These are phyloP conservation scores for Eupithecia abbreviata DNA, from an alignment of 2,888 invertebrate genomes.

Conservation along the genomic window DNA sequence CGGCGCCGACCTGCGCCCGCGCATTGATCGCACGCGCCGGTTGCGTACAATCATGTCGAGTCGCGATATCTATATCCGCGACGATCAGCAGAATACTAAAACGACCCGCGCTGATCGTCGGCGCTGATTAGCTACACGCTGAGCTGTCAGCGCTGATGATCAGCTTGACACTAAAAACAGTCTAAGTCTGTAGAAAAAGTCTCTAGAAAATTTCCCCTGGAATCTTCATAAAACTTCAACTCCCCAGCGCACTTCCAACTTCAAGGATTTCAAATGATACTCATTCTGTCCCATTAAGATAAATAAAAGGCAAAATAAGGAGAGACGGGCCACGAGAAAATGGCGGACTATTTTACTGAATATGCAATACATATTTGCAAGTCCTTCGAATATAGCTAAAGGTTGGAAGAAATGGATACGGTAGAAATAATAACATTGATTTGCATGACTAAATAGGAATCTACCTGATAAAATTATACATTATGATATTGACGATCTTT, in stretches of 20 bases:
- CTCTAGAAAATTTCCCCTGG: not conserved
- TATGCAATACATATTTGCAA: slow-evolving; percentile 68
- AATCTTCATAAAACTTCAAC: not conserved
- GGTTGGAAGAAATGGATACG: slow-evolving; percentile 34
- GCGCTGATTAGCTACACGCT: too few species aligned
- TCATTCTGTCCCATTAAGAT: slow-evolving; percentile 38
- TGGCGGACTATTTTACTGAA: slow-evolving; percentile 63
- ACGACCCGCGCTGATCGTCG: too few species aligned
- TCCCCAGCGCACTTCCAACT: not conserved
- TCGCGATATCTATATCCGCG: too few species aligned
- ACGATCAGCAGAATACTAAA: too few species aligned
- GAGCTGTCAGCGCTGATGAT: too few species aligned
- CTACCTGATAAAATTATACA: too few species aligned
- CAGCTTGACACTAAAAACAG: too few species aligned
- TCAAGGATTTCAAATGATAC: slow-evolving; percentile 25
- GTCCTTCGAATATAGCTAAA: slow-evolving; percentile 44
- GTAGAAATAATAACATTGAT: not conserved
- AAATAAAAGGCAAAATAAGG: slow-evolving; percentile 44
- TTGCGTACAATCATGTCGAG: too few species aligned
- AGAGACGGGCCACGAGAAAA: slow-evolving; percentile 60
- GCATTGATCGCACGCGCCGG: too few species aligned
- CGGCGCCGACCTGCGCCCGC: too few species aligned
- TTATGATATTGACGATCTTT: too few species aligned
- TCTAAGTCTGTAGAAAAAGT: not conserved
- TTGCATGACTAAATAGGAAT: too few species aligned